Conservation (phyloP, 2,888 invertebrate genomes). For the Sinodicranocentrus sp. region DNA sequence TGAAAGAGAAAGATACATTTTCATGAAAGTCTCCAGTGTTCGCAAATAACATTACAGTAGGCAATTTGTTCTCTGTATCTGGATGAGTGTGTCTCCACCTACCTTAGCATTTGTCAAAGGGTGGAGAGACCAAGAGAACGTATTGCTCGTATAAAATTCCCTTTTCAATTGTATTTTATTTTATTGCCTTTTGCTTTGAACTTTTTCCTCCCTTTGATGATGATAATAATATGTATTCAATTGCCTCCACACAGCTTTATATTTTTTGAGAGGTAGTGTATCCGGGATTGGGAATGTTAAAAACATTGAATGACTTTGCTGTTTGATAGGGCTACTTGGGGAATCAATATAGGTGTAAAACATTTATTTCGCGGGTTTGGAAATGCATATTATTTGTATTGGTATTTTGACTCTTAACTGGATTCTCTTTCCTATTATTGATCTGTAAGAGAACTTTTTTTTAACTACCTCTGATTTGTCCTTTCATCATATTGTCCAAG, state of each 20-base stretch:
- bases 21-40: slow-evolving; percentile 9
- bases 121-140: slow-evolving; percentile 35
- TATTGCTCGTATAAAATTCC: slow-evolving; percentile 60
- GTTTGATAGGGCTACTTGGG: not conserved
- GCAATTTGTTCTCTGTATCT: slow-evolving; percentile 12
- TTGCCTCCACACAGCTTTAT: slow-evolving; percentile 18
- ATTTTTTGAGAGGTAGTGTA: slow-evolving; percentile 1
- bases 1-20: not conserved
- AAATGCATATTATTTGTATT: too few species aligned
- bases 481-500: too few species aligned
- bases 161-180: slow-evolving; percentile 61
- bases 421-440: too few species aligned
- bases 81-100: slow-evolving; percentile 33
- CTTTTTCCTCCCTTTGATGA: slow-evolving; percentile 52
- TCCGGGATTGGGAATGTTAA: not conserved
- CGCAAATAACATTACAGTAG: slow-evolving; percentile 19
- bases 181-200: slow-evolving; percentile 51
- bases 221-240: slow-evolving; percentile 63
- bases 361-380: not conserved
- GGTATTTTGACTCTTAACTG: too few species aligned
- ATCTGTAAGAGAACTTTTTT: too few species aligned
- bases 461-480: too few species aligned
- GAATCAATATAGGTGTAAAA: not conserved
- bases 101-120: slow-evolving; percentile 38
- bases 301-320: not conserved